These are phyloP conservation scores for Mellivora capensis DNA, from an alignment of 2,113 vertebrate species.

Conservation along the genomic window DNA sequence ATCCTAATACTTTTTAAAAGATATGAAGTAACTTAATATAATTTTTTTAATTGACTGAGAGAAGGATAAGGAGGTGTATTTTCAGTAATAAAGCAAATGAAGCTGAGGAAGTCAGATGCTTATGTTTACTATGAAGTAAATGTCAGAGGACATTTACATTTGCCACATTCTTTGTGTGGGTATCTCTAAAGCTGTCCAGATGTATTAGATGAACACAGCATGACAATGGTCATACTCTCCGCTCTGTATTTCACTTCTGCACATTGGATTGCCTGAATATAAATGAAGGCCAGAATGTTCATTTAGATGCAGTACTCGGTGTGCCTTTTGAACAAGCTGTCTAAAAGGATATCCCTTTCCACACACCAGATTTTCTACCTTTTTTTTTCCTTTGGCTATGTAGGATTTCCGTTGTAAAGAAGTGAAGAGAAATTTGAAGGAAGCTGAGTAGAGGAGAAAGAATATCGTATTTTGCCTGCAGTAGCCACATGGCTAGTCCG, in stretches of 20 bases:
- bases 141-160: background rate
- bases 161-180: background rate
- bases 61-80: background rate
- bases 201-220: background rate
- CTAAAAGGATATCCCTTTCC: conserved; percentile 8
- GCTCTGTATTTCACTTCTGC: background rate
- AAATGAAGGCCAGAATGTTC: background rate
- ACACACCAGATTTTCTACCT: background rate
- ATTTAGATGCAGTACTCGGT: background rate
- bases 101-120: background rate
- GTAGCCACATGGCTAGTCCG: background rate
- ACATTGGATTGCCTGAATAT: background rate
- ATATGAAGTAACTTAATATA: background rate
- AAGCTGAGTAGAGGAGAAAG: background rate
- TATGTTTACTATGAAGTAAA: background rate
- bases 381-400: background rate
- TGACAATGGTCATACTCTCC: background rate
- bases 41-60: background rate
- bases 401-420: background rate
- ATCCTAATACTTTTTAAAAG: background rate
- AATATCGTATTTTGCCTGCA: background rate
- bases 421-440: background rate
- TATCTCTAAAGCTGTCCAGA: background rate
- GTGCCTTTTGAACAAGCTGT: background rate
- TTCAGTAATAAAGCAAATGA: background rate